Evolutionary conservation across 2,113 vertebrate species (phyloP).

Genomic region (Zosterops borbonicus): DNA sequence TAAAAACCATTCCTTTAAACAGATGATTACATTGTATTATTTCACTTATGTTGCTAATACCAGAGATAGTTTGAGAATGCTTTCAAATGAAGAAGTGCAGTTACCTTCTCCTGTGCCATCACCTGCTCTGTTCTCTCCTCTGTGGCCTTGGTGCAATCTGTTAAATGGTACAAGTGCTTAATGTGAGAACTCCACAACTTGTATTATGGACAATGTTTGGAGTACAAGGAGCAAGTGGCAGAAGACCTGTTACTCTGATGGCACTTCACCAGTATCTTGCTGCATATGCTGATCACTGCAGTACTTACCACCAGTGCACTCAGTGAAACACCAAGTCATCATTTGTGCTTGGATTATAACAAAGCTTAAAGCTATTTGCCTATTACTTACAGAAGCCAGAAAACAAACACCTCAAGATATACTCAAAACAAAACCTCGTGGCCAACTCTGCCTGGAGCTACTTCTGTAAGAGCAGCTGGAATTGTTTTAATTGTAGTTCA

Average conservation of each 20-base stretch:
- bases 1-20: slow-evolving; percentile 56
- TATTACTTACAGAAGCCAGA: slow-evolving; percentile 10
- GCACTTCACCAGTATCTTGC: slow-evolving; percentile 52
- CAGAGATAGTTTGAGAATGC: slow-evolving; percentile 1
- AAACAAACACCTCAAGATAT: background rate
- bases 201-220: slow-evolving; percentile 65
- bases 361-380: slow-evolving; percentile 51
- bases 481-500: slow-evolving; percentile 52
- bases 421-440: slow-evolving; percentile 19
- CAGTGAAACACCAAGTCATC: slow-evolving; percentile 4
- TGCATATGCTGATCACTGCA: slow-evolving; percentile 59
- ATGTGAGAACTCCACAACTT: background rate
- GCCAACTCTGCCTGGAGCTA: slow-evolving; percentile 15
- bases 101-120: slow-evolving; percentile 66
- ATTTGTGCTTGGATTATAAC: slow-evolving; percentile 19
- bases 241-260: slow-evolving; percentile 67
- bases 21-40: slow-evolving; percentile 49
- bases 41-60: slow-evolving; percentile 41
- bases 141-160: slow-evolving; percentile 41
- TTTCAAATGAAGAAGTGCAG: background rate
- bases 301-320: background rate
- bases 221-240: slow-evolving; percentile 49
- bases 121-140: slow-evolving; percentile 60
- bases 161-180: slow-evolving; percentile 18
- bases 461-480: slow-evolving; percentile 24